Evolutionary conservation across 2,888 invertebrate species (phyloP), one percentile per base, ranked within the genome.

Genomic region (Griposia aprilina): DNA sequence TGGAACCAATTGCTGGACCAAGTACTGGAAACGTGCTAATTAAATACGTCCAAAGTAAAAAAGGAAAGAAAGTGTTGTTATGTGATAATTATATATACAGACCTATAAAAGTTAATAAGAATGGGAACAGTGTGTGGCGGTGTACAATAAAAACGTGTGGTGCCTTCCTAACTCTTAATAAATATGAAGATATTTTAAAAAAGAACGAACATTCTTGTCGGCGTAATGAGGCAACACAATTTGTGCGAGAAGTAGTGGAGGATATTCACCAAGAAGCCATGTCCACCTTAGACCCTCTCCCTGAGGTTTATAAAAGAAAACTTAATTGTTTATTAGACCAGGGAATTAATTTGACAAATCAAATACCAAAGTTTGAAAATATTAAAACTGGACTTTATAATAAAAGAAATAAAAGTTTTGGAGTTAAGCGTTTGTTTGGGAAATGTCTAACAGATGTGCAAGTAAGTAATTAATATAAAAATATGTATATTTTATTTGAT

Each of bases 181-280:
- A 7, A 76, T 70, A 69, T 2, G 75, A 69, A 68, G 55, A 76
- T 63, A 78, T 78, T 78, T 76, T 76, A 69, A 76, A 78, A 3
- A 76, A 76, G 65, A 76, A 74, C 73, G 73, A 74, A 6, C 76
- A 76, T 76, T 77, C 74, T 77, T 77, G 65, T 77, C 17, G 76
- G 50, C 74, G 76, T 77, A 77, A 74, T 77, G 76, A 74, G 59
- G 74, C 76, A 74, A 74, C 74, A 74, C 66, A 77, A 77, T 77
- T 77, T 76, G 77, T 74, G 2, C 77, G 77, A 11, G 76, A 78
- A 78, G 69, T 78, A 69, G 76, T 76, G 76, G 69, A 69, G 1
- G 76, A 78, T 76, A 76, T 76, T 78, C 78, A 78, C 6, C 76
- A 78, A 78, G 78, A 76, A 76, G 76, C 76, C 78, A 63, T 76